phyloP scores from a whole-genome alignment of 2,113 vertebrate species.

The Ovis canadensis region DNA sequence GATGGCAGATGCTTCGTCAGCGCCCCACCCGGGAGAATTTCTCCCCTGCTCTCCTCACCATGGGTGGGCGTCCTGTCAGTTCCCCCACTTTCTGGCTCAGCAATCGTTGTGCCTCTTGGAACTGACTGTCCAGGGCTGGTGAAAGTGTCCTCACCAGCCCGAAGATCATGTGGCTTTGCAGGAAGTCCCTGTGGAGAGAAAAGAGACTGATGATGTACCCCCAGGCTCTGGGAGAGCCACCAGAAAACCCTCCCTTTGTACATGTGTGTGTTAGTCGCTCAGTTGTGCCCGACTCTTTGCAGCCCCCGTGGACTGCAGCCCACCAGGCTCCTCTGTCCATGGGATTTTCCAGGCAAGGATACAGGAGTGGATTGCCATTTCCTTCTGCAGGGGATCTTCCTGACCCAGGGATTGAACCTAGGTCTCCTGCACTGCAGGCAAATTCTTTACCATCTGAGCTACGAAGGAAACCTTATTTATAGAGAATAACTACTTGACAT shows the following conservation, averaged over 20 bases:
- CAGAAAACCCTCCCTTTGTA: background rate
- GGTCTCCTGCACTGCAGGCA: background rate
- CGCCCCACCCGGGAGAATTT: background rate
- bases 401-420: background rate
- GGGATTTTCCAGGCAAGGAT: background rate
- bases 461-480: background rate
- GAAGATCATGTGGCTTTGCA: constrained; percentile 81
- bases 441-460: background rate
- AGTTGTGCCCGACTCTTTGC: rapidly evolving
- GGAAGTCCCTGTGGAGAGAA: constrained; percentile 62
- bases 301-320: background rate
- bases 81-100: constrained; percentile 71
- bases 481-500: background rate
- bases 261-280: rapidly evolving
- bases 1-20: background rate
- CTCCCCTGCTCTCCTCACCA: constrained; percentile 49
- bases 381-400: background rate
- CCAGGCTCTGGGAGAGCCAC: background rate
- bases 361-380: background rate
- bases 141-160: constrained; percentile 77
- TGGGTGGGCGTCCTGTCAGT: constrained; percentile 34
- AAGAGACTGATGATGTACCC: background rate
- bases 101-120: constrained; percentile 74
- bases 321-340: background rate
- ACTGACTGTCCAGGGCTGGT: constrained; percentile 78